Conservation (phyloP, 37 sponge, comb jelly and placozoan species). For the Beroe ovata region DNA sequence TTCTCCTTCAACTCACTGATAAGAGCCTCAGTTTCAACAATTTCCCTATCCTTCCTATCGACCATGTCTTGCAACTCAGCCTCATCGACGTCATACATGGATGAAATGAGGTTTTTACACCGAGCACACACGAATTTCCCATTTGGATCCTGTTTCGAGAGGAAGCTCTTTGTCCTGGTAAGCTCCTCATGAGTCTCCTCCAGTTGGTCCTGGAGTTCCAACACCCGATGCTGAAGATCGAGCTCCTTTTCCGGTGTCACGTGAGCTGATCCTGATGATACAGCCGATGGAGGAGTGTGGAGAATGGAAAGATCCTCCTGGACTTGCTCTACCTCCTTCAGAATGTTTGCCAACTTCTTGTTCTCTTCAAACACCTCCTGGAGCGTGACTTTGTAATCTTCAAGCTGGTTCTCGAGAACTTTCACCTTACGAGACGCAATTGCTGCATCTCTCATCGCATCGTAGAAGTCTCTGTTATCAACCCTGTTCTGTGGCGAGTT, state of each 20-base stretch:
- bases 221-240: slow-evolving; percentile 9
- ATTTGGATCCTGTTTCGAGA: slow-evolving; percentile 27
- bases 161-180: background rate
- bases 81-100: slow-evolving; percentile 14
- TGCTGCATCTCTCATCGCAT: slow-evolving; percentile 4
- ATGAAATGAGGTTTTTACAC: slow-evolving; percentile 58
- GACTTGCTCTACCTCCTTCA: slow-evolving; percentile 12
- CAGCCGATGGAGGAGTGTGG: slow-evolving; percentile 42
- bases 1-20: slow-evolving; percentile 8
- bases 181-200: slow-evolving; percentile 56
- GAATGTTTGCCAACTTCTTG: slow-evolving; percentile 16
- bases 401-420: slow-evolving; percentile 51
- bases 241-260: slow-evolving; percentile 28
- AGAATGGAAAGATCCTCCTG: slow-evolving; percentile 34
- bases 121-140: slow-evolving; percentile 53
- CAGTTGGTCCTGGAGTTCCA: slow-evolving; percentile 34
- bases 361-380: slow-evolving; percentile 24
- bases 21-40: slow-evolving; percentile 19
- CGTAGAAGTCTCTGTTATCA: slow-evolving; percentile 47
- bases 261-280: slow-evolving; percentile 8
- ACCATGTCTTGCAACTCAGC: slow-evolving; percentile 29
- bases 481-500: background rate
- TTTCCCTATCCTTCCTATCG: slow-evolving; percentile 41
- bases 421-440: slow-evolving; percentile 25
- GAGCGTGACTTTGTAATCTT: background rate